Conservation (phyloP, 2,113 vertebrate species). For the Grantiella picta region DNA sequence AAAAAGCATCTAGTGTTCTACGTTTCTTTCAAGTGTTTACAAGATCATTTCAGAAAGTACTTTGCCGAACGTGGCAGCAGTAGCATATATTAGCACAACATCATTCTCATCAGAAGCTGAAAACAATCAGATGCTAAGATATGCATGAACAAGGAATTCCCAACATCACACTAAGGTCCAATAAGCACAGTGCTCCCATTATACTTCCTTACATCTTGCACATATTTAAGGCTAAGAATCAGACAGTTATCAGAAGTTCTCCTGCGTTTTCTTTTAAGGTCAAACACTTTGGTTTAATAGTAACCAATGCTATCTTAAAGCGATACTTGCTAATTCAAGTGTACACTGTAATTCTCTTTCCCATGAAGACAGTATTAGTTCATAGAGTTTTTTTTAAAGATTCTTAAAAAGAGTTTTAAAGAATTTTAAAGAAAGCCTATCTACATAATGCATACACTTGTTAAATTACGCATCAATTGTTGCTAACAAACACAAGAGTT, state of each 20-base stretch:
- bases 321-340: neutral
- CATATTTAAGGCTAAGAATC: neutral
- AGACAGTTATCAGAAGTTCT: neutral
- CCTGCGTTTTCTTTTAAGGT: neutral
- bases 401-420: neutral
- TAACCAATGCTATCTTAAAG: neutral
- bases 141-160: neutral
- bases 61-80: neutral
- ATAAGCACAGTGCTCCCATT: neutral
- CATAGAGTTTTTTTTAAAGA: neutral
- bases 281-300: neutral
- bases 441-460: neutral
- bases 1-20: fast-evolving
- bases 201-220: neutral
- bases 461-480: neutral
- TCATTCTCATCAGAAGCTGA: neutral
- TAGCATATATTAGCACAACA: neutral
- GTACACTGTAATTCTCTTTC: neutral
- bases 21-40: neutral
- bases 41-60: neutral
- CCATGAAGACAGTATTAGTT: neutral
- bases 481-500: neutral
- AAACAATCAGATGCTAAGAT: neutral
- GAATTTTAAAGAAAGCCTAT: neutral
- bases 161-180: neutral